Evolutionary conservation across 2,797 vertebrate genomes (phyloP).

Genomic region (Cossypha polioptera): DNA sequence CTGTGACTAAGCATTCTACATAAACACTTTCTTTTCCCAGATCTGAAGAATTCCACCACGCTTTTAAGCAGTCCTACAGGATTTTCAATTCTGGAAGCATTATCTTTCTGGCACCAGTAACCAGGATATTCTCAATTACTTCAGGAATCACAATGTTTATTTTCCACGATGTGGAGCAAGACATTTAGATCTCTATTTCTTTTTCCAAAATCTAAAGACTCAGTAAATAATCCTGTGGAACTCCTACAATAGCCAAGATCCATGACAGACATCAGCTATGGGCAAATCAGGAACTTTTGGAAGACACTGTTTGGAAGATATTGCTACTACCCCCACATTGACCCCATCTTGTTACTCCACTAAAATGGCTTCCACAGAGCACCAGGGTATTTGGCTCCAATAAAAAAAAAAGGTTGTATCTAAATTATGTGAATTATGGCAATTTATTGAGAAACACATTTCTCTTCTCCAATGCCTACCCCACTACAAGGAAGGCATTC

Average conservation of each 20-base stretch:
- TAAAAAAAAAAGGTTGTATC: background rate
- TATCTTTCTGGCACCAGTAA: background rate
- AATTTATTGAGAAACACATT: background rate
- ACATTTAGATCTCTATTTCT: background rate
- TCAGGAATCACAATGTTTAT: background rate
- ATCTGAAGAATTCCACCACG: background rate
- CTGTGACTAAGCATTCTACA: background rate
- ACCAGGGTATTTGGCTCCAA: too few relatives aligned
- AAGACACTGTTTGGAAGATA: background rate
- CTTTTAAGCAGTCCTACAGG: background rate
- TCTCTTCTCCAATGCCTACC: background rate
- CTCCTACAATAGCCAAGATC: rapidly evolving
- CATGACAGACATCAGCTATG: rapidly evolving
- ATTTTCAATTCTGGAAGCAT: background rate
- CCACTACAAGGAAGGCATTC: background rate
- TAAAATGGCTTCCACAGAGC: background rate
- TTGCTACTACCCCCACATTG: rapidly evolving
- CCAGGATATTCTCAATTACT: background rate
- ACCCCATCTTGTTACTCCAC: background rate
- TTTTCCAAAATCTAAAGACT: background rate
- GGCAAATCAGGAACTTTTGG: background rate
- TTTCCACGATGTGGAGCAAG: background rate
- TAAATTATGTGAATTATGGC: background rate
- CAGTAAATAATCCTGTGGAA: background rate
- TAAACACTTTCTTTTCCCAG: rapidly evolving